A percentile compares a stretch with the other conserved stretches of the same genome.
Conservation (phyloP, 1,140 invertebrate species). For the Drosophila parvula region DNA sequence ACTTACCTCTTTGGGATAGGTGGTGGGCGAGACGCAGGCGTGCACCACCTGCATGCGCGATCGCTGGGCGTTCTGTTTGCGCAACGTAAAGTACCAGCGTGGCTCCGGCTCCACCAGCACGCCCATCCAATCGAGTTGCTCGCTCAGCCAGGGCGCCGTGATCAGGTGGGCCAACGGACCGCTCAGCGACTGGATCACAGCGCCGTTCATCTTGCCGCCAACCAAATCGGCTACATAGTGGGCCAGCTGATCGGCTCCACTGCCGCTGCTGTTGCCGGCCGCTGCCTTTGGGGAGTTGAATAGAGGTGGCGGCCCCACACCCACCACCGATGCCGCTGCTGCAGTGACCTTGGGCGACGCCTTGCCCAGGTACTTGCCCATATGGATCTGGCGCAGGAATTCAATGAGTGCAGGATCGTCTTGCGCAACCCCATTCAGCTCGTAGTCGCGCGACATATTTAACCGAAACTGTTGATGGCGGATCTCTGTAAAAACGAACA, state of each 20-base stretch:
- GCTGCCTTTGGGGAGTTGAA: constrained; percentile 12
- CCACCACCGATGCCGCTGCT: constrained; percentile 14
- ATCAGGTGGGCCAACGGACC: constrained; percentile 83
- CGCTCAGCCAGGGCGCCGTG: constrained; percentile 87
- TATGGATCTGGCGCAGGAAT: constrained; percentile 88
- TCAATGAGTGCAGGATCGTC: constrained; percentile 89
- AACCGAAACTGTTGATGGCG: constrained; percentile 88
- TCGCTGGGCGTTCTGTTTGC: constrained; percentile 85
- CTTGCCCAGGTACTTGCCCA: constrained; percentile 84
- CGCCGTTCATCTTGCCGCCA: constrained; percentile 85
- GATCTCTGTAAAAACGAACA: constrained; percentile 84
- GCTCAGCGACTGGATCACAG: constrained; percentile 86
- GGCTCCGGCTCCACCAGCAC: constrained; percentile 91
- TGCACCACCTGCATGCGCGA: constrained; percentile 87
- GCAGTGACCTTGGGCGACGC: constrained; percentile 39
- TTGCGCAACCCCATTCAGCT: constrained; percentile 88
- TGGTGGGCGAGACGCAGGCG: constrained; percentile 90
- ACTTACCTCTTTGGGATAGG: constrained; percentile 89
- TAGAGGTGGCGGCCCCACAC: constrained; percentile 29
- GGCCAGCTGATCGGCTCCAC: constrained; percentile 84
- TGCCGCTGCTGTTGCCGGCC: constrained; percentile 58
- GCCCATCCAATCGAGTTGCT: constrained; percentile 89
- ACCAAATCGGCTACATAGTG: constrained; percentile 84
- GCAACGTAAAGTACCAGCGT: constrained; percentile 87
- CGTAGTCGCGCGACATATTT: constrained; percentile 91